Percentiles rank a stretch among this genome's conserved stretches.
These are phyloP conservation scores for Phthorimaea operculella DNA, from an alignment of 1,140 invertebrate species.

Conservation along the genomic window DNA sequence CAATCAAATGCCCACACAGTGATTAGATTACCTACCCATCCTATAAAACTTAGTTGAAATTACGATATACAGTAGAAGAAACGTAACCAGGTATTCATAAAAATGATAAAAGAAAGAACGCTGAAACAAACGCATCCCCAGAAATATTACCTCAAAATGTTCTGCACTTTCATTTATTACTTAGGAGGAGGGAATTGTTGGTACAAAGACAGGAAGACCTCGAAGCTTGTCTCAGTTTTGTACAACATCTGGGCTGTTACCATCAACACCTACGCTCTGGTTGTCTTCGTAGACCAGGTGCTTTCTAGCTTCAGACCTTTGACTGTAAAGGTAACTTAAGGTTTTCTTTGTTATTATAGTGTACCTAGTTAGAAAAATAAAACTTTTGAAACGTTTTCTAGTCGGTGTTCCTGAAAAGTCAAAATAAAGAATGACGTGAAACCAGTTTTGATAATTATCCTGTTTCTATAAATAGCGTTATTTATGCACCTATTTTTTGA, in stretches of 20 bases:
- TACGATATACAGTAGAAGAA: no score
- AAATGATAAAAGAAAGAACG: background rate
- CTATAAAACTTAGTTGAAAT: no score
- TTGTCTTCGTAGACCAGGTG: slow-evolving; percentile 15
- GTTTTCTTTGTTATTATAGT: no score
- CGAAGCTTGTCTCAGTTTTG: slow-evolving; percentile 7
- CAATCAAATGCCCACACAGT: no score
- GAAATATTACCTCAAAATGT: slow-evolving; percentile 28
- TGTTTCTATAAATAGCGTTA: no score
- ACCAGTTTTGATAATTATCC: no score
- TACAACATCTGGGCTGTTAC: slow-evolving; percentile 23
- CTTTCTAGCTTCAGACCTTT: background rate
- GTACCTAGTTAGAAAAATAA: no score
- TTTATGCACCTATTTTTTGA: no score
- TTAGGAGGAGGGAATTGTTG: slow-evolving; percentile 33
- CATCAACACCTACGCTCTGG: slow-evolving; percentile 21
- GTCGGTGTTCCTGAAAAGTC: no score
- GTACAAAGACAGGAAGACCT: slow-evolving; percentile 24
- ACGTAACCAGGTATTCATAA: background rate
- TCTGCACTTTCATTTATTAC: slow-evolving; percentile 27
- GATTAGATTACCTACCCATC: no score
- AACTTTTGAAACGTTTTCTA: no score
- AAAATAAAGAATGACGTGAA: no score
- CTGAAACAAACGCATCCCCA: slow-evolving; percentile 20
- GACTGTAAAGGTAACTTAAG: background rate